A percentile compares a stretch with the other conserved stretches of the same genome.
Conservation (phyloP, 2,888 invertebrate genomes). For the Minunthozetes semirufus region DNA sequence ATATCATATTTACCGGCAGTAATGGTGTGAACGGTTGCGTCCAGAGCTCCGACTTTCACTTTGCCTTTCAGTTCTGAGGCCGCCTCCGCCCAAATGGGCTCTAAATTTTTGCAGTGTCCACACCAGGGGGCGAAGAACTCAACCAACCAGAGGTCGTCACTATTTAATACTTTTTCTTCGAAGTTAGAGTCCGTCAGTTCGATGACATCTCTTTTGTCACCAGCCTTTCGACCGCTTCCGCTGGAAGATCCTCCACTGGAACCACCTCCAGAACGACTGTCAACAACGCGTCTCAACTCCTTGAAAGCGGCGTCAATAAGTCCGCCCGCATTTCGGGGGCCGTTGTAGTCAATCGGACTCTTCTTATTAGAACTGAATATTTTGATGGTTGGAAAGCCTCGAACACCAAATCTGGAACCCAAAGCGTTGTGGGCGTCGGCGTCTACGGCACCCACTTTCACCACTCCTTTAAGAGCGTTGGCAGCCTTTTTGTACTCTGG, state of each 20-base stretch:
- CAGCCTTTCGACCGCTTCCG: slow-evolving; percentile 44
- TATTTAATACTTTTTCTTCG: slow-evolving; percentile 77
- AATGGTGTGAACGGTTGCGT: slow-evolving; percentile 73
- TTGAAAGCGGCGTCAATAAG: slow-evolving; percentile 77
- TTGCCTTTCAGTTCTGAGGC: slow-evolving; percentile 84
- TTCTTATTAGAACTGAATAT: slow-evolving; percentile 73
- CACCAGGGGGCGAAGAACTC: slow-evolving; percentile 65
- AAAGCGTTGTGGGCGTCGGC: slow-evolving; percentile 79
- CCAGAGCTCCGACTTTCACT: slow-evolving; percentile 68
- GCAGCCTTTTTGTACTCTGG: slow-evolving; percentile 93
- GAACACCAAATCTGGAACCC: slow-evolving; percentile 69
- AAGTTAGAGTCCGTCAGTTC: slow-evolving; percentile 95
- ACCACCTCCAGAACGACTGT: slow-evolving; percentile 57
- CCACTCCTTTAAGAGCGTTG: slow-evolving; percentile 79
- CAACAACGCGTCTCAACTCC: slow-evolving; percentile 67
- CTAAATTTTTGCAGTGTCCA: slow-evolving; percentile 68
- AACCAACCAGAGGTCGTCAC: slow-evolving; percentile 93
- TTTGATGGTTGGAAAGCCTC: slow-evolving; percentile 93
- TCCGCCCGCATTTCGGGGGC: slow-evolving; percentile 73
- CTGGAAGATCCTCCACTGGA: slow-evolving; percentile 52
- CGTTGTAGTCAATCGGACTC: slow-evolving; percentile 74
- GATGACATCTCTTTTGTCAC: slow-evolving; percentile 61
- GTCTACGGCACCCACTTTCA: slow-evolving; percentile 89
- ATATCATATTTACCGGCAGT: slow-evolving; percentile 76
- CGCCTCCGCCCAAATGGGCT: slow-evolving; percentile 86